Evolutionary conservation across 1,140 invertebrate species (phyloP), one percentile per base, ranked within the genome.

Genomic region (Theocolax elegans): DNA sequence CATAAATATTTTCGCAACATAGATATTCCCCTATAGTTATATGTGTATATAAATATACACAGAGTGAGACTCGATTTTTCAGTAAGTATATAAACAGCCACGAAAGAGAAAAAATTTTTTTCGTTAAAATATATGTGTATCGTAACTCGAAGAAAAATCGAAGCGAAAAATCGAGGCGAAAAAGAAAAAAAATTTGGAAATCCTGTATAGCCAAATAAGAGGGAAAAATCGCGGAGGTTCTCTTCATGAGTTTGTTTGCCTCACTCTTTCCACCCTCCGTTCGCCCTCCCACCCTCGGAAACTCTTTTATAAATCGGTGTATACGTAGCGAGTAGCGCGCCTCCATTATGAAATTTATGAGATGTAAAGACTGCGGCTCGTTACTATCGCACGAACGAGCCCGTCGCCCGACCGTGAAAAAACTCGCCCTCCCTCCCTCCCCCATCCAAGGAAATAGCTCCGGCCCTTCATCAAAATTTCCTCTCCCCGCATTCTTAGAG

Each of bases 291-390:
- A n/a, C n/a, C n/a, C n/a, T n/a, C n/a, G n/a, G 2, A 13, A 42
- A 42, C 21, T 12, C 17, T 56, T 35, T 56, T 29, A 15, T 56
- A 17, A 13, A 56, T 38, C 6, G 53, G 29, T 56, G n/a, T 35
- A n/a, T n/a, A n/a, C n/a, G n/a, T n/a, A n/a, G n/a, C n/a, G n/a
- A n/a, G n/a, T n/a, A n/a, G n/a, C n/a, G n/a, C n/a, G n/a, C n/a
- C 1, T 19, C 25, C 7, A 49, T 60, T 60, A 51, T 58, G 1
- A 38, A 67, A 67, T 67, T 59, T 59, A 67, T 67, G 31, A 42
- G 44, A 60, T 67, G 29, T 60, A 60, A 67, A 60, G 44, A 49
- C 54, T 29, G 19, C 46, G 15, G 29, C 44, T 67, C 31, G 27
- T 59, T 60, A 67, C n/a, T 40, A 19, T 40, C 31, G 54, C 44